Percentiles rank a stretch among this genome's conserved stretches.
Evolutionary conservation across 2,888 invertebrate genomes (phyloP).

Genomic region (Synergus japonicus): DNA sequence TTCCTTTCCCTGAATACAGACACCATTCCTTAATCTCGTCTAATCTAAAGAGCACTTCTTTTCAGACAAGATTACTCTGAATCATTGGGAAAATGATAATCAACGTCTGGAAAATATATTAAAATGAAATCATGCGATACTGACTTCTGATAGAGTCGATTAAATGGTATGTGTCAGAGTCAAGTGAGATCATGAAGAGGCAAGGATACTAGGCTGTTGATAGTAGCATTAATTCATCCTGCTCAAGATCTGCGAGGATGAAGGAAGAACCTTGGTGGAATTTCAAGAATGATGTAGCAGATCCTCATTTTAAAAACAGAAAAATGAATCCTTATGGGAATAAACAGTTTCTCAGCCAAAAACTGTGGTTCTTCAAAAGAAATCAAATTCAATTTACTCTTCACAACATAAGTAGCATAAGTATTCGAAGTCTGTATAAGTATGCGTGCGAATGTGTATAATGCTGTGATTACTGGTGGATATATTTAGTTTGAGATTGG

Average conservation of each 20-base stretch:
- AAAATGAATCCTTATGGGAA: neutral
- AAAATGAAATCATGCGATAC: neutral
- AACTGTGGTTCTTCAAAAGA: neutral
- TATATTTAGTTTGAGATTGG: constrained; percentile 74
- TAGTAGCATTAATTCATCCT: constrained; percentile 57
- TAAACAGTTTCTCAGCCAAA: neutral
- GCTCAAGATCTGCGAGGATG: constrained; percentile 51
- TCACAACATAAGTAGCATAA: neutral
- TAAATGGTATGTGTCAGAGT: constrained; percentile 63
- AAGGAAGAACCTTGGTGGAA: constrained; percentile 41
- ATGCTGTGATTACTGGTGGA: constrained; percentile 66
- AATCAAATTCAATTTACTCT: neutral
- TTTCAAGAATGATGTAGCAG: constrained; percentile 18
- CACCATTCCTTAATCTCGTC: too few species aligned
- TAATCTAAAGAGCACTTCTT: neutral
- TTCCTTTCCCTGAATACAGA: neutral
- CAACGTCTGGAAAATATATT: neutral
- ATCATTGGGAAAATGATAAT: neutral
- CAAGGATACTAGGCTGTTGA: constrained; percentile 56
- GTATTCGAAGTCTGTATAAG: neutral
- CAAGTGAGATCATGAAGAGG: constrained; percentile 66
- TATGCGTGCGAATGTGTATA: constrained; percentile 49
- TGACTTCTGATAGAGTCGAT: constrained; percentile 26
- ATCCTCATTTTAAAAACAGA: neutral
- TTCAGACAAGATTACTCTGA: neutral